Conservation (phyloP, 2,888 invertebrate species). For the Hanleya hanleyi region DNA sequence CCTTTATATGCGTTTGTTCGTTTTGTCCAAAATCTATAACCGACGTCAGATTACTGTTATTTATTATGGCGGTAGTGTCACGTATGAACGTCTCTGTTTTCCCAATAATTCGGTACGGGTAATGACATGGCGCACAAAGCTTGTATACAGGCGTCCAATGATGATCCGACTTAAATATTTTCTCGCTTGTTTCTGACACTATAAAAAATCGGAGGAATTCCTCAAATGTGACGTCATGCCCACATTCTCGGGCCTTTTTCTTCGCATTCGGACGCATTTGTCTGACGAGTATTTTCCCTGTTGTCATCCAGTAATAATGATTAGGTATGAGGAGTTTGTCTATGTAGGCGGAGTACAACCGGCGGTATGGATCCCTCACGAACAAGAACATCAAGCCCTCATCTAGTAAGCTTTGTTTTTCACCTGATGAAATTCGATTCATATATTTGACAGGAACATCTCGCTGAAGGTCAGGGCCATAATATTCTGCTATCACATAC, state of each 20-base stretch:
- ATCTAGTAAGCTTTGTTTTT: neutral
- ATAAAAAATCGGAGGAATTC: slow-evolving; percentile 14
- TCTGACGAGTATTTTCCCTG: neutral
- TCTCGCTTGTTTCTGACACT: neutral
- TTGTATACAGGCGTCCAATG: slow-evolving; percentile 12
- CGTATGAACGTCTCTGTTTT: slow-evolving; percentile 17
- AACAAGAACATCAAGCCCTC: slow-evolving; percentile 6
- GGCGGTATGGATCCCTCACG: slow-evolving; percentile 10
- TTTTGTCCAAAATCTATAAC: neutral
- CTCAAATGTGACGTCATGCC: neutral
- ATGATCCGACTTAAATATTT: neutral
- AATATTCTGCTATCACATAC: neutral
- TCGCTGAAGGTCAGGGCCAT: neutral
- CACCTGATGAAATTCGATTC: too few species aligned
- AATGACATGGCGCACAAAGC: slow-evolving; percentile 12
- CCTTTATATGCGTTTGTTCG: neutral
- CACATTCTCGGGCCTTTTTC: neutral
- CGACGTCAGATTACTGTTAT: neutral
- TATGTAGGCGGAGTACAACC: slow-evolving; percentile 14
- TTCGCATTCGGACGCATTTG: neutral
- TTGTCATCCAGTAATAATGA: neutral
- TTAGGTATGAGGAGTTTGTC: neutral
- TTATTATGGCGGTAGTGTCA: slow-evolving; percentile 7
- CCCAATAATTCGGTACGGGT: slow-evolving; percentile 14
- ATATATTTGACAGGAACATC: neutral